A percentile compares a stretch with the other conserved stretches of the same genome.
Evolutionary conservation across 1,140 invertebrate species (phyloP).

Genomic region (Ceratina japonica): DNA sequence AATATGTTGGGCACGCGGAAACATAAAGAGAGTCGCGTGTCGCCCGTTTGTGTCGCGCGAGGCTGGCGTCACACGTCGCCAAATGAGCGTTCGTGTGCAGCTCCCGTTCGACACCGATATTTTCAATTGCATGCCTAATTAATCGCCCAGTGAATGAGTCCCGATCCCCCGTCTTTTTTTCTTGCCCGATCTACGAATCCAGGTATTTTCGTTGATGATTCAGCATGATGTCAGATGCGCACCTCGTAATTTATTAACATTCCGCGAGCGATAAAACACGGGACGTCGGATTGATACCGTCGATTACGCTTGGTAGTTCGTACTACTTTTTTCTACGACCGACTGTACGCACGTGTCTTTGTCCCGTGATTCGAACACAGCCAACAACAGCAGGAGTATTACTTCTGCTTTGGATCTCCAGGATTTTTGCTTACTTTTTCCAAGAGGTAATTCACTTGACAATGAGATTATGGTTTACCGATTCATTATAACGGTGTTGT

Average conservation of each 20-base stretch:
- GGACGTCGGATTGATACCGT: not conserved
- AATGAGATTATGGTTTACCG: not conserved
- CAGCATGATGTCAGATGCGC: not conserved
- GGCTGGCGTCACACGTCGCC: slow-evolving; percentile 43
- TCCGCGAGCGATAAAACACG: not conserved
- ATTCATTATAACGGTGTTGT: not conserved
- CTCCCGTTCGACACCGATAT: slow-evolving; percentile 11
- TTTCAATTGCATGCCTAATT: slow-evolving; percentile 25
- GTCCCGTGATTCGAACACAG: not conserved
- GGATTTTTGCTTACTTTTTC: not conserved
- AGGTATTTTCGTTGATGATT: not conserved
- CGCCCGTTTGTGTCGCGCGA: slow-evolving; percentile 11
- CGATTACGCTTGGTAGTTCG: no score
- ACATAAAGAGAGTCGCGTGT: slow-evolving; percentile 40
- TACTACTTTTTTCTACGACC: not conserved
- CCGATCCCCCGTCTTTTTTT: not conserved
- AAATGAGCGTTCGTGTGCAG: slow-evolving; percentile 13
- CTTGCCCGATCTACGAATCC: not conserved
- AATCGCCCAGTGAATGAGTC: not conserved
- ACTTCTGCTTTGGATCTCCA: not conserved
- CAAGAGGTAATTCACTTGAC: not conserved
- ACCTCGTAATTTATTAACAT: not conserved
- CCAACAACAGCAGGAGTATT: not conserved
- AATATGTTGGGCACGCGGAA: slow-evolving; percentile 39
- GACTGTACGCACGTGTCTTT: not conserved